phyloP scores from a whole-genome alignment of 2,113 vertebrate species.

The Sarotherodon lohbergeri region DNA sequence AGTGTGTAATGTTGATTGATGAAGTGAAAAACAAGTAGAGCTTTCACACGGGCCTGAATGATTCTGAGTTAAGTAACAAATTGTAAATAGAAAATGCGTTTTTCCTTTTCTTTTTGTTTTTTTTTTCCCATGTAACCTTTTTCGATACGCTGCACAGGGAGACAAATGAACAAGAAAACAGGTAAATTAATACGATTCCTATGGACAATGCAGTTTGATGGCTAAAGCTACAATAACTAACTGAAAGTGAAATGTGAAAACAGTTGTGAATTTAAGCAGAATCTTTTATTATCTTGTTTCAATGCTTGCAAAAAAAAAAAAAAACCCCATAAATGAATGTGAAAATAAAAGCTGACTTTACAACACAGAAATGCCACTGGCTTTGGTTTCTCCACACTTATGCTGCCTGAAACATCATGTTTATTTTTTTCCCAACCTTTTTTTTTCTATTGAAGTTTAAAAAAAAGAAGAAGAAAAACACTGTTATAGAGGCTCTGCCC shows the following conservation, averaged over 20 bases:
- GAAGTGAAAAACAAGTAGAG: not conserved
- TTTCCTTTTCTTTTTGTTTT: not conserved
- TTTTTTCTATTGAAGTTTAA: slow-evolving; percentile 63
- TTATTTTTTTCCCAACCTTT: slow-evolving; percentile 51
- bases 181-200: not conserved
- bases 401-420: slow-evolving; percentile 79
- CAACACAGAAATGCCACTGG: slow-evolving; percentile 74
- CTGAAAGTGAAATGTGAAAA: slow-evolving; percentile 64
- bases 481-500: slow-evolving; percentile 86
- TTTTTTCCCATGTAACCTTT: not conserved
- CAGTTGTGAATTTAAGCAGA: slow-evolving; percentile 67
- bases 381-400: slow-evolving; percentile 79
- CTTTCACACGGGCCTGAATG: not conserved
- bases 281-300: slow-evolving; percentile 71
- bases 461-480: slow-evolving; percentile 54
- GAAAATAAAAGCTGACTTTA: slow-evolving; percentile 71
- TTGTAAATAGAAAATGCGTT: not conserved
- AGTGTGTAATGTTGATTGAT: not conserved
- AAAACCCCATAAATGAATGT: slow-evolving; percentile 54
- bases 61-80: not conserved
- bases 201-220: not conserved
- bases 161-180: not conserved
- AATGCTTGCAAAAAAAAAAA: slow-evolving; percentile 66
- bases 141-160: slow-evolving; percentile 10
- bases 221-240: not conserved